Conservation (phyloP, 2,797 vertebrate genomes). For the Alauda arvensis region DNA sequence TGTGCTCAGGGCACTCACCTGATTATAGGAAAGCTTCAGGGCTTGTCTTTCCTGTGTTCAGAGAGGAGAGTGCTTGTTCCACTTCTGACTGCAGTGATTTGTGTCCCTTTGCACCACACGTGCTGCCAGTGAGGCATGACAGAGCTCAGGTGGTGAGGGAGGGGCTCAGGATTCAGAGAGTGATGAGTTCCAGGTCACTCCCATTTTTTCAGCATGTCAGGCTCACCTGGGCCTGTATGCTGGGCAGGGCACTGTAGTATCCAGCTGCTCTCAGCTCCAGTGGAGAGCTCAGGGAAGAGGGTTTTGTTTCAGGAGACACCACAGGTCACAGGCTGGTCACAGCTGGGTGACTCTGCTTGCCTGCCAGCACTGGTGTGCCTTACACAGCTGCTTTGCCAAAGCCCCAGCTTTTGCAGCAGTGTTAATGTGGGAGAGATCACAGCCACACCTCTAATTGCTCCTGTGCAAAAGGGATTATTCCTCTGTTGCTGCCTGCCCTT, state of each 20-base stretch:
- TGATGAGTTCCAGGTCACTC: not conserved
- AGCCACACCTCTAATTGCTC: not conserved
- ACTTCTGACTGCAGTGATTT: accelerated
- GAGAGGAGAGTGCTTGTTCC: not conserved
- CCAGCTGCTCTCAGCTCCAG: not conserved
- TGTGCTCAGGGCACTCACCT: not conserved
- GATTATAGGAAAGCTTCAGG: not conserved
- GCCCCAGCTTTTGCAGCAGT: not conserved
- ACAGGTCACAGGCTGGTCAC: not conserved
- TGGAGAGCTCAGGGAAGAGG: not conserved
- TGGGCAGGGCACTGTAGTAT: not conserved
- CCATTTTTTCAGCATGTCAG: not conserved
- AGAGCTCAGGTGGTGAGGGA: not conserved
- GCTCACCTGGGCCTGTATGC: not conserved
- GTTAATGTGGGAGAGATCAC: not conserved
- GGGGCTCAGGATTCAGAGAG: not conserved
- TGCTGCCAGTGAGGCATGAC: not conserved
- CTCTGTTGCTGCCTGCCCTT: not conserved
- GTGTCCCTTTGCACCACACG: not conserved
- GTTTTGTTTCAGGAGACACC: not conserved
- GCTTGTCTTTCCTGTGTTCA: not conserved
- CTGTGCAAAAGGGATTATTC: not conserved
- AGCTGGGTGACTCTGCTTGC: not conserved
- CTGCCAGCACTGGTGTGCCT: not conserved
- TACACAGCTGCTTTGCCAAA: not conserved